Conservation (phyloP, 1,140 invertebrate genomes). For the Zaprionus inermis region DNA sequence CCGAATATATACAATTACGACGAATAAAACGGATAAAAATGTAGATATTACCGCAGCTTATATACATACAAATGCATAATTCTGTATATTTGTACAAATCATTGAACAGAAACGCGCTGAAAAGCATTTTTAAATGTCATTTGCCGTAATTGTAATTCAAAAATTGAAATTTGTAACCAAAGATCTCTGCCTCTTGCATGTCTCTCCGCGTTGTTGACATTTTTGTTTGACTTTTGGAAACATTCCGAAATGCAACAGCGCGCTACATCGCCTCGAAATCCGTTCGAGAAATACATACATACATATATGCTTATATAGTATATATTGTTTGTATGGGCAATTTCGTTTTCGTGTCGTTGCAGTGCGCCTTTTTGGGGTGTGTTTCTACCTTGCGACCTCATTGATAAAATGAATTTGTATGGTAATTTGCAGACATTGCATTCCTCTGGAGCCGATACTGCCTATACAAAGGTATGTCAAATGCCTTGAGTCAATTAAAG, state of each 20-base stretch:
- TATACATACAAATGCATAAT: neutral
- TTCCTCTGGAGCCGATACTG: conserved; percentile 45
- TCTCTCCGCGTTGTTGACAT: conserved; percentile 60
- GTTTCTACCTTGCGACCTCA: conserved; percentile 40
- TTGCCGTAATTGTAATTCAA: conserved; percentile 31
- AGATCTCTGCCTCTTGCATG: neutral
- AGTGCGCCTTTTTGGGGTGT: conserved; percentile 47
- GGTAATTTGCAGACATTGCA: conserved; percentile 62
- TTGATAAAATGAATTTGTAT: conserved; percentile 72
- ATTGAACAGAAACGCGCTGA: neutral
- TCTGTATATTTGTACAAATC: neutral
- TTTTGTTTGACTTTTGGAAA: conserved; percentile 76
- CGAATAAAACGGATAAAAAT: neutral
- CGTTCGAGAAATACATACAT: conserved; percentile 16
- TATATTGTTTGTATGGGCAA: conserved; percentile 43
- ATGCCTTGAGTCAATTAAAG: conserved; percentile 17
- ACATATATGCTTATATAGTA: conserved; percentile 28
- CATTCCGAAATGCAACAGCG: conserved; percentile 37
- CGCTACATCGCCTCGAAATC: conserved; percentile 32
- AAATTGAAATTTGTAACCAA: conserved; percentile 26
- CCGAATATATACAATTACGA: neutral
- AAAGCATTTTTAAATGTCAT: conserved; percentile 28
- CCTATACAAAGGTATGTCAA: conserved; percentile 14
- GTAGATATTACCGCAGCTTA: neutral
- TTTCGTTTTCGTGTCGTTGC: conserved; percentile 43